Evolutionary conservation across 2,888 invertebrate species (phyloP).

Genomic region (Paralinhomoeus sp.): DNA sequence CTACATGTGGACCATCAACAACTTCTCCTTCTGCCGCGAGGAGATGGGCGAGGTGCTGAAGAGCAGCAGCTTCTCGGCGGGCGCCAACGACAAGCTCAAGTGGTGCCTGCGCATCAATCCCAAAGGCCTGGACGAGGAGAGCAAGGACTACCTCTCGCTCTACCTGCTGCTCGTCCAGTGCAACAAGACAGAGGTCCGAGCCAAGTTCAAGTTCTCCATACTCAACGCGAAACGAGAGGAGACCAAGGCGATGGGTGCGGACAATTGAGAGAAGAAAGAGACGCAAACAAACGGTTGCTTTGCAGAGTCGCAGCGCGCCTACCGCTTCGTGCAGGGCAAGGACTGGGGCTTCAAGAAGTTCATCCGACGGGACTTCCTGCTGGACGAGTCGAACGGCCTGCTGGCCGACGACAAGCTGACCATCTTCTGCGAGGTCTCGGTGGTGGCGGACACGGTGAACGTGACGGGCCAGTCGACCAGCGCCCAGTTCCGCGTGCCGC

Average conservation of each 20-base stretch:
- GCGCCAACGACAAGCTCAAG: slow-evolving; percentile 97
- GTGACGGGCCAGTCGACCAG: slow-evolving; percentile 80
- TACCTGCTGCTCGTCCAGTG: slow-evolving; percentile 96
- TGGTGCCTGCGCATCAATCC: slow-evolving; percentile 99
- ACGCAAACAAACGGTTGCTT: slow-evolving; percentile 7
- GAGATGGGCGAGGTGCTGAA: slow-evolving; percentile 99
- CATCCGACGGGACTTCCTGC: slow-evolving; percentile 85
- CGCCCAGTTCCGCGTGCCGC: slow-evolving; percentile 81
- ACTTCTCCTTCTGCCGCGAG: slow-evolving; percentile 99
- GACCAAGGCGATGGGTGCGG: slow-evolving; percentile 91
- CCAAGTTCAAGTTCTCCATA: slow-evolving; percentile 99
- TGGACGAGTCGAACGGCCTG: slow-evolving; percentile 94
- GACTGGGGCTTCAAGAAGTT: slow-evolving; percentile 99
- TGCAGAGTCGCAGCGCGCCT: slow-evolving; percentile 62
- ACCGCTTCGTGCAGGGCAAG: slow-evolving; percentile 98
- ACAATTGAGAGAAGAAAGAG: neutral
- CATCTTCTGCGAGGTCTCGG: slow-evolving; percentile 95
- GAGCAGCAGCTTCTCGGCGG: slow-evolving; percentile 87
- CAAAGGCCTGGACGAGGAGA: slow-evolving; percentile 97
- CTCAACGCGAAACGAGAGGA: slow-evolving; percentile 98
- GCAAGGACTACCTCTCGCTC: slow-evolving; percentile 96
- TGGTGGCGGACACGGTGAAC: slow-evolving; percentile 96
- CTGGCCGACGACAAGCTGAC: slow-evolving; percentile 95
- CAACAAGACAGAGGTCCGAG: slow-evolving; percentile 98
- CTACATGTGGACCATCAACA: slow-evolving; percentile 99